Percentiles rank a stretch among this genome's conserved stretches.
These are phyloP conservation scores for Otis tarda DNA, from an alignment of 2,113 vertebrate genomes.

Conservation along the genomic window DNA sequence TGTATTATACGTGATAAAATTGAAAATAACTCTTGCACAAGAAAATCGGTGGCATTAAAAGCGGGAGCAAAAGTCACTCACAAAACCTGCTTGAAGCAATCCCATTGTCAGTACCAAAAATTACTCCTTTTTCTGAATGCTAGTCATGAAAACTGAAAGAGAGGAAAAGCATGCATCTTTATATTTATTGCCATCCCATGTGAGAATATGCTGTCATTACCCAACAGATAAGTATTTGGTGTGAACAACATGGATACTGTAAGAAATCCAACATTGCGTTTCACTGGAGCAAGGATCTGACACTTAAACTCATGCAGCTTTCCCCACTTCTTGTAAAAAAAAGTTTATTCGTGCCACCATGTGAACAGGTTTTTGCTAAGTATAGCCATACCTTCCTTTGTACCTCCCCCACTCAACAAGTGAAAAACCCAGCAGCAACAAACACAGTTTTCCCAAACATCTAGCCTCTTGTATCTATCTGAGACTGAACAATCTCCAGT, in stretches of 20 bases:
- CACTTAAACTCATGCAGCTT: background rate
- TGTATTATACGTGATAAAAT: background rate
- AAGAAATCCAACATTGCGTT: background rate
- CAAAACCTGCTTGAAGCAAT: constrained; percentile 47
- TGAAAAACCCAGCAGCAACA: background rate
- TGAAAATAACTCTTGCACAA: background rate
- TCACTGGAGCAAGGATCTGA: background rate
- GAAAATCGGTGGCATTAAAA: constrained; percentile 10
- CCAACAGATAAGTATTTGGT: constrained; percentile 34
- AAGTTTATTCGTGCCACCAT: background rate
- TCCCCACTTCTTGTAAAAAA: background rate
- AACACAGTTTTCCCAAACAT: background rate
- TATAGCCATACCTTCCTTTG: background rate
- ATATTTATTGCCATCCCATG: constrained; percentile 48
- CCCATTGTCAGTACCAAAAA: constrained; percentile 9
- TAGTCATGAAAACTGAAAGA: constrained; percentile 19
- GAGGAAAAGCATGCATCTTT: constrained; percentile 13
- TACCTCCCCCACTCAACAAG: background rate
- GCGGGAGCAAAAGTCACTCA: constrained; percentile 45
- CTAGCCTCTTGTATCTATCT: background rate
- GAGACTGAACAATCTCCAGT: background rate
- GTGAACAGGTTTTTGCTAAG: background rate
- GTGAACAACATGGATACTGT: background rate
- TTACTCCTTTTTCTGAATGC: background rate
- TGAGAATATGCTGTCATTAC: constrained; percentile 35